These are phyloP conservation scores for Podotricha telesiphe DNA, from an alignment of 2,888 invertebrate genomes.

Conservation along the genomic window DNA sequence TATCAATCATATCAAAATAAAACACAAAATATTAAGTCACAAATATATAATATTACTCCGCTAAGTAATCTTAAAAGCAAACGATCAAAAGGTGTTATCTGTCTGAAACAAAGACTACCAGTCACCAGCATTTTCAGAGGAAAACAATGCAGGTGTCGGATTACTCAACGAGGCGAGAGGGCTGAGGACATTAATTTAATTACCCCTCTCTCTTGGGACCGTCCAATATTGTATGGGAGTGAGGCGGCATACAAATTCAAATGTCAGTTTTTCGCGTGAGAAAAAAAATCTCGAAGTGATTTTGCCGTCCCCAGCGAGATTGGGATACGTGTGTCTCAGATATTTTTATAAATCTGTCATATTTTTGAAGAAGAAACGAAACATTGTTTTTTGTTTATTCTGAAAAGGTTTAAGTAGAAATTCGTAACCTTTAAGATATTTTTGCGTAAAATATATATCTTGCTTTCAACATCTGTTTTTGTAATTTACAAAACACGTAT, in stretches of 20 bases:
- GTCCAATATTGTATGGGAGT: slow-evolving; percentile 78
- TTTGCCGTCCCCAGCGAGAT: slow-evolving; percentile 74
- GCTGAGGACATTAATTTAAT: slow-evolving; percentile 81
- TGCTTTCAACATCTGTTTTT: background rate
- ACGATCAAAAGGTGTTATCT: slow-evolving; percentile 35
- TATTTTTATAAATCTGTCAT: slow-evolving; percentile 71
- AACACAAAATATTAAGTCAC: slow-evolving; percentile 18
- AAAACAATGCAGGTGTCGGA: slow-evolving; percentile 81
- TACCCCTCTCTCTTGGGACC: slow-evolving; percentile 74
- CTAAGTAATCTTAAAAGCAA: slow-evolving; percentile 36
- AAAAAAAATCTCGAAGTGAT: slow-evolving; percentile 81
- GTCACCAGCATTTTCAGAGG: slow-evolving; percentile 41
- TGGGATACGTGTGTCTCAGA: slow-evolving; percentile 67
- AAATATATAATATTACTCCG: slow-evolving; percentile 25
- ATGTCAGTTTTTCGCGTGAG: slow-evolving; percentile 82
- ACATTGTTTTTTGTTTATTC: background rate
- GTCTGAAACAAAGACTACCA: slow-evolving; percentile 34
- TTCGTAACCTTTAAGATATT: background rate
- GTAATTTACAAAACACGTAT: background rate
- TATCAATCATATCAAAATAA: background rate
- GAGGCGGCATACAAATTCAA: slow-evolving; percentile 74
- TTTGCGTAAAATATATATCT: background rate
- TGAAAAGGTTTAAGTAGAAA: background rate
- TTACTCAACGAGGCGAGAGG: slow-evolving; percentile 73
- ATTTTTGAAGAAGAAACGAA: slow-evolving; percentile 19